These are phyloP conservation scores for Acrobasis repandana DNA, from an alignment of 2,888 invertebrate genomes.

Conservation along the genomic window DNA sequence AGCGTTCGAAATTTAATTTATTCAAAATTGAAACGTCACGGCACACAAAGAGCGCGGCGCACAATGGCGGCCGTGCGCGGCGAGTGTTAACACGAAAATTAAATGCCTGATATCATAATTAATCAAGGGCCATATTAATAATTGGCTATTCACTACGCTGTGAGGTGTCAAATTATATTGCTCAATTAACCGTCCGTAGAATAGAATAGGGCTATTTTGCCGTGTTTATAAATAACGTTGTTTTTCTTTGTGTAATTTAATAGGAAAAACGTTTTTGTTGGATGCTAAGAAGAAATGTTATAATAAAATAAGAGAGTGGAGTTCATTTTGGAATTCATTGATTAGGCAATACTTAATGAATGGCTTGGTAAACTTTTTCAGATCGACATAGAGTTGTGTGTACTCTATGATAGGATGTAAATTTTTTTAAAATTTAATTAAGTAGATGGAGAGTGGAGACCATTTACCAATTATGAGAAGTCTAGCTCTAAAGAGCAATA, in stretches of 20 bases:
- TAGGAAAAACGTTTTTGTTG: slow-evolving; percentile 14
- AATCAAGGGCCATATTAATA: slow-evolving; percentile 82
- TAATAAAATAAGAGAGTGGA: slow-evolving; percentile 6
- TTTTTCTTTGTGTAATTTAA: slow-evolving; percentile 32
- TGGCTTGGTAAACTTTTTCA: too few relatives aligned
- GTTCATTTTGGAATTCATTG: slow-evolving; percentile 26
- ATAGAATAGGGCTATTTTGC: slow-evolving; percentile 73
- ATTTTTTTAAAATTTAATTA: too few relatives aligned
- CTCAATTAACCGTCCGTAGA: slow-evolving; percentile 77
- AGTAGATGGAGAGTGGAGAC: too few relatives aligned
- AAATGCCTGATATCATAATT: slow-evolving; percentile 84
- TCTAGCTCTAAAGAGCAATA: too few relatives aligned
- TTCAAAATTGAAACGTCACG: slow-evolving; percentile 83
- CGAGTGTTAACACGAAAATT: slow-evolving; percentile 82
- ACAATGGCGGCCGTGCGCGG: slow-evolving; percentile 70
- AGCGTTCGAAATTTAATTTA: slow-evolving; percentile 83
- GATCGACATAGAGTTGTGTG: too few relatives aligned
- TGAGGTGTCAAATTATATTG: slow-evolving; percentile 83
- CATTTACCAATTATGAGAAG: too few relatives aligned
- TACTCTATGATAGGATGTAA: too few relatives aligned
- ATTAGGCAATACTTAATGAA: neutral
- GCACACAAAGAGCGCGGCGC: slow-evolving; percentile 69
- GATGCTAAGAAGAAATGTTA: neutral
- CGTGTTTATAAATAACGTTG: slow-evolving; percentile 58
- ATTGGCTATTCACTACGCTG: slow-evolving; percentile 80